Evolutionary conservation across 2,888 invertebrate genomes (phyloP).

Genomic region (Desoria tigrina): DNA sequence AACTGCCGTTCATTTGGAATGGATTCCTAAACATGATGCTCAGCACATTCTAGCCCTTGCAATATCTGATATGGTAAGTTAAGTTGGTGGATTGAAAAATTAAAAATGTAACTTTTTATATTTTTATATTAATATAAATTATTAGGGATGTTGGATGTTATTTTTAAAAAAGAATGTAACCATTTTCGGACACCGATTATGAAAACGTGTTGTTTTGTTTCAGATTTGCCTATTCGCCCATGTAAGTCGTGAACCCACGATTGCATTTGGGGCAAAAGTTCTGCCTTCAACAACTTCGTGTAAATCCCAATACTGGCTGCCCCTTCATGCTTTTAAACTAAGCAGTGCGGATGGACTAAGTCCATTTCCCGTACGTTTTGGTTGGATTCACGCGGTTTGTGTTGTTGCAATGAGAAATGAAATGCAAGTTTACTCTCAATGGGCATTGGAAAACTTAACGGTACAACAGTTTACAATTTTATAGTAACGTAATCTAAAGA

Average conservation of each 20-base stretch:
- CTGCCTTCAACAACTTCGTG: slow-evolving; percentile 51
- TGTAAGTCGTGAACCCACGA: slow-evolving; percentile 50
- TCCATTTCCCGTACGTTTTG: slow-evolving; percentile 96
- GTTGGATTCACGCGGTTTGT: slow-evolving; percentile 96
- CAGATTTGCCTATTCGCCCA: slow-evolving; percentile 53
- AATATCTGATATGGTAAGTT: slow-evolving; percentile 75
- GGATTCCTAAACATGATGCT: slow-evolving; percentile 99
- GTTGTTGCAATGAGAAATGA: slow-evolving; percentile 99
- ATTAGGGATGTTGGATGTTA: too few relatives aligned
- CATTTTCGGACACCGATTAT: background rate
- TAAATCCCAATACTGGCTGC: slow-evolving; percentile 53
- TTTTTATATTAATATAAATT: background rate
- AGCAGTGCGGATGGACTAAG: slow-evolving; percentile 93
- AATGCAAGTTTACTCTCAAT: slow-evolving; percentile 99
- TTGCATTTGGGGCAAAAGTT: slow-evolving; percentile 52
- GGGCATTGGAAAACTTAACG: slow-evolving; percentile 63
- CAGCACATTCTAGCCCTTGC: slow-evolving; percentile 96
- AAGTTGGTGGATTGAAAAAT: too few relatives aligned
- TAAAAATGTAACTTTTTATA: background rate
- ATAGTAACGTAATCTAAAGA: background rate
- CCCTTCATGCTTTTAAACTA: slow-evolving; percentile 61
- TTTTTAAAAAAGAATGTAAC: background rate
- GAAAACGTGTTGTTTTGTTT: background rate
- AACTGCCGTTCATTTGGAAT: slow-evolving; percentile 81
- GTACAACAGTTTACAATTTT: slow-evolving; percentile 54